phyloP scores from a whole-genome alignment of 1,140 invertebrate species.

The Caenorhabditis tropicalis region DNA sequence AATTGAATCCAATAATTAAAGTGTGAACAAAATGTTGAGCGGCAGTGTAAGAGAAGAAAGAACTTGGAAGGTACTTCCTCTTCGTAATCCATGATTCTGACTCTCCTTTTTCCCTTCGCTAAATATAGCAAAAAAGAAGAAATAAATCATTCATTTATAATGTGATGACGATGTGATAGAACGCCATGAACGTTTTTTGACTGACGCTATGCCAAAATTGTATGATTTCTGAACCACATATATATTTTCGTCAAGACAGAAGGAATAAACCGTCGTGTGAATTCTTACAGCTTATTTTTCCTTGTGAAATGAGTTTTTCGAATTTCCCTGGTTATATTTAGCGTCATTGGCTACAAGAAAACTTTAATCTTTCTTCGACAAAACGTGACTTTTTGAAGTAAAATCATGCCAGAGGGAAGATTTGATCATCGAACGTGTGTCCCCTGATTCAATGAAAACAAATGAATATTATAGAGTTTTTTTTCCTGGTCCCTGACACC shows the following conservation, averaged over 20 bases:
- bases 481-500: neutral
- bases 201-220: neutral
- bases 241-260: neutral
- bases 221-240: neutral
- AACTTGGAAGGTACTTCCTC: neutral
- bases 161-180: slow-evolving; percentile 16
- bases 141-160: slow-evolving; percentile 28
- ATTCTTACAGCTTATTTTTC: neutral
- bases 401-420: slow-evolving; percentile 15
- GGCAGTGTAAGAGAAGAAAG: neutral
- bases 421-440: slow-evolving; percentile 16
- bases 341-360: neutral
- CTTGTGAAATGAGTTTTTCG: neutral
- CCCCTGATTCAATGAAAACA: neutral
- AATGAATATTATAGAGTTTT: neutral
- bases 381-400: neutral
- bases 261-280: slow-evolving; percentile 1
- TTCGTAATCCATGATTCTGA: neutral
- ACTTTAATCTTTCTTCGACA: neutral
- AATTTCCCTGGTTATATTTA: neutral
- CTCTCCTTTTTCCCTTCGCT: neutral
- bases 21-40: neutral
- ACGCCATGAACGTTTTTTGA: slow-evolving; percentile 3
- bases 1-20: neutral
- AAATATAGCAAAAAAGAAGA: neutral